Base-by-base conservation (phyloP, 2,113 vertebrate species). In the Peromyscus leucopus region DNA sequence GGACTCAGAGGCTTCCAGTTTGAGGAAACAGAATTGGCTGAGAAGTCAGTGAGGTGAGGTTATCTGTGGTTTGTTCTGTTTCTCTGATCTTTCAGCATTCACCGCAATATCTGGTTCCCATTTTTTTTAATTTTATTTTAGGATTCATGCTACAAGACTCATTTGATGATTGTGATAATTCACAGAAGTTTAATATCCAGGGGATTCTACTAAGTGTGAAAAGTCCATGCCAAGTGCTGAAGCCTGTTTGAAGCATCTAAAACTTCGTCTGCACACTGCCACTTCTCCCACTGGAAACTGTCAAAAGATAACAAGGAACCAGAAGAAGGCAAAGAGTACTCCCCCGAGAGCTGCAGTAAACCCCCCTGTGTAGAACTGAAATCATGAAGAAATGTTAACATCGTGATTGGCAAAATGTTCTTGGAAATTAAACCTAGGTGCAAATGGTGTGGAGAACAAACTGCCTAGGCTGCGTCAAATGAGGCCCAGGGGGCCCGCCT, bases 231-330 rank as follows among this genome's bases (percentile, higher is more conserved):
- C 71, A 31, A 17, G 9, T 31, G 36, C 36, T 61, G n/a, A 75
- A 75, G 10, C 31, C 67, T 71, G 65, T n/a, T 72, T 89, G 69
- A 72, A 88, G 55, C 46, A 71, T 55, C 4, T 24, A 74, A 89
- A 42, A 69, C 57, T 91, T 79, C 72, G 9, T 92, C 79, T 94
- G 7, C 24, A 88, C 87, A 67, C 75, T 95, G 63, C 10, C 46
- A 67, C 16, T 82, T 31, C 42, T 78, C 22, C 59, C 48, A 72
- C 46, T 80, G 48, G 51, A 87, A 72, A 39, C 31, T 15, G 0
- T 69, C 65, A 93, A 89, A 89, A 69, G 71, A 75, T 31, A 17
- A 92, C 9, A 78, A 94, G 36, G 11, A 63, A 72, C 17, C 46
- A 90, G 31, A 76, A 42, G 3, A 48, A 78, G 48, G n/a, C 1